Percentiles rank a stretch among this genome's conserved stretches.
phyloP scores from a whole-genome alignment of 2,888 invertebrate genomes.

The Glaucopsyche alexis region DNA sequence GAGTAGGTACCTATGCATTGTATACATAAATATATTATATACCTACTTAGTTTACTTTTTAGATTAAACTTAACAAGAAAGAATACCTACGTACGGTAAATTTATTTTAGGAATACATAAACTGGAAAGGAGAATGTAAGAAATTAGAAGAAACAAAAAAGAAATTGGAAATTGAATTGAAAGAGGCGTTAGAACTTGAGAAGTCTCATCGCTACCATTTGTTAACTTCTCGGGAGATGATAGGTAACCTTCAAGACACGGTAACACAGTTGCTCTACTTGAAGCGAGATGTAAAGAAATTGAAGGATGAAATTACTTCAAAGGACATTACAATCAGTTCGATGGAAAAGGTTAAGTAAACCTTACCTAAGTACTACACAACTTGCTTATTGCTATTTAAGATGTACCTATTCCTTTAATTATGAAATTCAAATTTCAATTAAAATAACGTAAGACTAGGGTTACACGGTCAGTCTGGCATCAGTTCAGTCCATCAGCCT shows the following conservation, averaged over 20 bases:
- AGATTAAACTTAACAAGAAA: neutral
- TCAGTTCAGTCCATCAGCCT: no score
- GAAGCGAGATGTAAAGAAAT: slow-evolving; percentile 63
- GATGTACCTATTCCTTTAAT: no score
- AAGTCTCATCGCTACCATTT: slow-evolving; percentile 70
- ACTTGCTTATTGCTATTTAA: no score
- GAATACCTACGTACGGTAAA: neutral
- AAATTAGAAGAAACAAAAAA: slow-evolving; percentile 56
- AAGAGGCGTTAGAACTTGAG: slow-evolving; percentile 63
- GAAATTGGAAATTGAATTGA: slow-evolving; percentile 62
- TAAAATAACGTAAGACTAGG: no score
- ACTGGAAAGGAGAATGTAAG: slow-evolving; percentile 60
- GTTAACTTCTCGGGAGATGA: slow-evolving; percentile 67
- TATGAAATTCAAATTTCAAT: no score
- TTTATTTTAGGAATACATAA: slow-evolving; percentile 52
- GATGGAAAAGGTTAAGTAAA: slow-evolving; percentile 54
- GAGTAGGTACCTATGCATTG: slow-evolving; percentile 33
- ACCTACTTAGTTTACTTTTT: slow-evolving; percentile 8
- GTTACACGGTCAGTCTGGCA: no score
- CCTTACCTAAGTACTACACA: neutral
- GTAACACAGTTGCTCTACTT: slow-evolving; percentile 68
- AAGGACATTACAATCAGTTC: slow-evolving; percentile 52
- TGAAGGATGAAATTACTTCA: slow-evolving; percentile 57
- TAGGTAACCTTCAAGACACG: slow-evolving; percentile 68
- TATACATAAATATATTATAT: neutral